Percentiles rank a stretch among this genome's conserved stretches.
Conservation (phyloP, 2,113 vertebrate species). For the Python bivittatus region DNA sequence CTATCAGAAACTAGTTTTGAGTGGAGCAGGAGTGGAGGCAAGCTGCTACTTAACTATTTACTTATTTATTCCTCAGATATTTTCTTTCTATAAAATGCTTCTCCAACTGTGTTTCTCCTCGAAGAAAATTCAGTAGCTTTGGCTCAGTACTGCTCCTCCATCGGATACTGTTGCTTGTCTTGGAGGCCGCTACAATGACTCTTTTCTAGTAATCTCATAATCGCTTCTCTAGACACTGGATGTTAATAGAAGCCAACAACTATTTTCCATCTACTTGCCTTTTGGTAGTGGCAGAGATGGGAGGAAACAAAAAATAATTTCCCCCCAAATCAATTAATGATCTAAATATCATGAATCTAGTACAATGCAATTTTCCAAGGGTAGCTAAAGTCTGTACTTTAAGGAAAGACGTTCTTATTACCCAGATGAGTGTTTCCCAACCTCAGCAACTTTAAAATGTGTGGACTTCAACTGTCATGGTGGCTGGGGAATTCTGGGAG, state of each 20-base stretch:
- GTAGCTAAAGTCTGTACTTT: not conserved
- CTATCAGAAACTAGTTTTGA: not conserved
- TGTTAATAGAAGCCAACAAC: not conserved
- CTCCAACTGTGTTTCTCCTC: not conserved
- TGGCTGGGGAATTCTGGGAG: not conserved
- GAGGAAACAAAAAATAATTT: not conserved
- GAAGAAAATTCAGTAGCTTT: not conserved
- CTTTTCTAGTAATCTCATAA: not conserved
- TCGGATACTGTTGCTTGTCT: not conserved
- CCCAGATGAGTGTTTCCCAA: not conserved
- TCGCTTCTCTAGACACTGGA: not conserved
- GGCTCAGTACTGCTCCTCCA: not conserved
- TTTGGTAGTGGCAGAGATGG: not conserved
- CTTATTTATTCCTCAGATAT: not conserved
- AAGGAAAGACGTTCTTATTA: not conserved
- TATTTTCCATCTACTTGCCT: not conserved
- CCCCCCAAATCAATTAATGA: not conserved
- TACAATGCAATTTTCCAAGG: not conserved
- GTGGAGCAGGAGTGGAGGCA: not conserved
- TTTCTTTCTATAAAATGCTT: not conserved
- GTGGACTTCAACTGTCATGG: not conserved
- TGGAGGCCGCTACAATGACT: not conserved
- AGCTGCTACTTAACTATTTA: not conserved
- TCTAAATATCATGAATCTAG: not conserved
- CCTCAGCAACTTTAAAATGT: not conserved